A percentile compares a stretch with the other conserved stretches of the same genome.
phyloP scores from a whole-genome alignment of 2,113 vertebrate genomes.

The Lates calcarifer region DNA sequence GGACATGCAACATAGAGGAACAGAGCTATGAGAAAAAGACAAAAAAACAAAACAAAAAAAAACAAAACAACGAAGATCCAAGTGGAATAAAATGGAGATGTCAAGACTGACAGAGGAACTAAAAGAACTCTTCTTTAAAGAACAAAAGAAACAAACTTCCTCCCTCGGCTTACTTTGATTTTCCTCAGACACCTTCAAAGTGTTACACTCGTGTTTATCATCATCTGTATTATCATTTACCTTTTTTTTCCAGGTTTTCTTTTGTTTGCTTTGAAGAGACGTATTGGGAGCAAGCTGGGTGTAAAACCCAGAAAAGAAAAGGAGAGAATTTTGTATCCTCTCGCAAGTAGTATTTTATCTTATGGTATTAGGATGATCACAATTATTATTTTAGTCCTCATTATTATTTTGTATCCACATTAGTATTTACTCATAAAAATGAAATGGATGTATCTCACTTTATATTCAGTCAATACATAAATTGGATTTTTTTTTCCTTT shows the following conservation, averaged over 20 bases:
- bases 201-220: conserved; percentile 70
- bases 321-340: conserved; percentile 58
- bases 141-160: conserved; percentile 74
- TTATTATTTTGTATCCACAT: conserved; percentile 78
- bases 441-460: conserved; percentile 78
- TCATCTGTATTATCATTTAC: conserved; percentile 64
- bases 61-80: conserved; percentile 37
- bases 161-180: conserved; percentile 74
- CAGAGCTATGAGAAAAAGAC: conserved; percentile 44
- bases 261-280: conserved; percentile 48
- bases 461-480: conserved; percentile 68
- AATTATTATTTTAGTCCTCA: conserved; percentile 75
- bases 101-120: conserved; percentile 54
- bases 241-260: conserved; percentile 35
- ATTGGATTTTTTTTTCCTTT: conserved; percentile 60
- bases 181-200: conserved; percentile 61
- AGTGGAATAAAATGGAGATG: conserved; percentile 54
- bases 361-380: conserved; percentile 73
- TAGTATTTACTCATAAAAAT: conserved; percentile 81
- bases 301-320: conserved; percentile 33
- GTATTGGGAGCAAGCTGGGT: conserved; percentile 55
- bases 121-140: conserved; percentile 67
- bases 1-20: conserved; percentile 63
- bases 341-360: conserved; percentile 78
- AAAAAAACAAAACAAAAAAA: neutral